These are phyloP conservation scores for Prosapia bicincta DNA, from an alignment of 2,888 invertebrate genomes.

Conservation along the genomic window DNA sequence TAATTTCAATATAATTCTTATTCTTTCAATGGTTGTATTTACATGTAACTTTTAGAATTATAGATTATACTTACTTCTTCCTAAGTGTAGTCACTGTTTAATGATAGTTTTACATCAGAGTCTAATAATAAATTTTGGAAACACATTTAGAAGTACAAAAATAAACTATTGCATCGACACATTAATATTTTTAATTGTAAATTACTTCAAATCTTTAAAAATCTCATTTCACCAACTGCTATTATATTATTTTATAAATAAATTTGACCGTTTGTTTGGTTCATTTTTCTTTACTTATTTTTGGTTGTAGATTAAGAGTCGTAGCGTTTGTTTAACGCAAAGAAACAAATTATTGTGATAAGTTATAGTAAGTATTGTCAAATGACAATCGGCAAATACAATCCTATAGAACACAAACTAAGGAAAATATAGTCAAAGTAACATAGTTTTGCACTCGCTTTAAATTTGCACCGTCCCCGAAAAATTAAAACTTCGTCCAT, in stretches of 20 bases:
- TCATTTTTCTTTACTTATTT: background rate
- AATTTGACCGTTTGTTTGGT: background rate
- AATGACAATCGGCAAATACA: background rate
- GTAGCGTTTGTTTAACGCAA: background rate
- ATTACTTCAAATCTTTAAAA: background rate
- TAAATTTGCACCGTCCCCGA: constrained; percentile 29
- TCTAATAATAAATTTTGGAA: no score
- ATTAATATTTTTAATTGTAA: background rate
- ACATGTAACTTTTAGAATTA: no score
- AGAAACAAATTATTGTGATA: background rate
- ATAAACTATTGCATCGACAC: no score
- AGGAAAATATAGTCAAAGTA: background rate
- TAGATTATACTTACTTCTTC: no score
- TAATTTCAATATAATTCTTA: no score
- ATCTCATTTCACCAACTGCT: background rate
- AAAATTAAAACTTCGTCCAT: constrained; percentile 27
- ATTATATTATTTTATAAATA: background rate
- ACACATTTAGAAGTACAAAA: no score
- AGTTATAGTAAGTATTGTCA: background rate
- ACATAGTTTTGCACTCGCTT: constrained; percentile 28
- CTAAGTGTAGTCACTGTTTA: no score
- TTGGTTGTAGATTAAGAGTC: background rate
- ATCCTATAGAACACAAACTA: background rate
- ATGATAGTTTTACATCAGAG: no score
- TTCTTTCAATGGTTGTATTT: no score